phyloP scores from a whole-genome alignment of 1,140 invertebrate genomes.

The Aleiodes sp. region DNA sequence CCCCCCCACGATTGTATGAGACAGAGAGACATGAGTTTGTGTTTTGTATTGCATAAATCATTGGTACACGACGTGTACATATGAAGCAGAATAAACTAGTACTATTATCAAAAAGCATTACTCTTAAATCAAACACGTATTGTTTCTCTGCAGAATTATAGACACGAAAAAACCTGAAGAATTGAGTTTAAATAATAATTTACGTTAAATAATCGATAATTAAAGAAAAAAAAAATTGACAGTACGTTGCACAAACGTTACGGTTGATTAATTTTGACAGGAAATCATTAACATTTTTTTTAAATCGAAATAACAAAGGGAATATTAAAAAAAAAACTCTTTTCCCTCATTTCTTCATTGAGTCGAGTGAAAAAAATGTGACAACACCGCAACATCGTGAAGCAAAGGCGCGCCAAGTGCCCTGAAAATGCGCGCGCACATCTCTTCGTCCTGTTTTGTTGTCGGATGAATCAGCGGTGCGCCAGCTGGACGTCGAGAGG shows the following conservation, averaged over 20 bases:
- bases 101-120: too few species aligned
- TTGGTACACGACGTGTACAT: not conserved
- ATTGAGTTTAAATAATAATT: too few species aligned
- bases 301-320: not conserved
- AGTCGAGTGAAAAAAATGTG: not conserved
- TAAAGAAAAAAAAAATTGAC: too few species aligned
- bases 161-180: too few species aligned
- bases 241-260: too few species aligned
- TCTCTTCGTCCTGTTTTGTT: slow-evolving; percentile 9
- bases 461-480: slow-evolving; percentile 47
- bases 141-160: not conserved
- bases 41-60: slow-evolving; percentile 1
- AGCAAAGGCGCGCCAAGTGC: slow-evolving; percentile 4
- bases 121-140: too few species aligned
- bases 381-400: slow-evolving; percentile 37
- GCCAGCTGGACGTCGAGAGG: slow-evolving; percentile 45
- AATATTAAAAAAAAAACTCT: slow-evolving; percentile 1
- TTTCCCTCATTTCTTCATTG: slow-evolving; percentile 8
- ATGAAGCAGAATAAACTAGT: not conserved
- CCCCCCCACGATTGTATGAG: not conserved
- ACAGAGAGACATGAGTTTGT: slow-evolving; percentile 3
- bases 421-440: not conserved
- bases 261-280: too few species aligned
- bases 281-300: not conserved
- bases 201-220: too few species aligned